Percentiles rank a stretch among this genome's conserved stretches.
Conservation (phyloP, 2,888 invertebrate species). For the Apocheima hispidaria region DNA sequence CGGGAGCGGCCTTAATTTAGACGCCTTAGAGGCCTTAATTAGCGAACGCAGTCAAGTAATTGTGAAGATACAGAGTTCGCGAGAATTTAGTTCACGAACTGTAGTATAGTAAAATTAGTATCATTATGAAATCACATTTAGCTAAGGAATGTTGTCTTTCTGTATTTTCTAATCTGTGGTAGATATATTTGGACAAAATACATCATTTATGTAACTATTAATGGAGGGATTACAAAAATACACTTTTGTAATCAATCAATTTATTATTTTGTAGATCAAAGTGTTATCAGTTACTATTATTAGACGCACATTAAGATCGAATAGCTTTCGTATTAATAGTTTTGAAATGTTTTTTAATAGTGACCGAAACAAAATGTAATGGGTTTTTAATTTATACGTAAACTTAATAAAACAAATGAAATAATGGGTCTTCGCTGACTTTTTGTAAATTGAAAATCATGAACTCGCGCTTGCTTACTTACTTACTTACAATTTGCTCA, state of each 20-base stretch:
- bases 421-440: too few relatives aligned
- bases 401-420: neutral
- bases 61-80: too few relatives aligned
- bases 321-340: neutral
- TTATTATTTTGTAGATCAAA: conserved; percentile 10
- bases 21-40: too few relatives aligned
- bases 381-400: too few relatives aligned
- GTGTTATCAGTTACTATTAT: conserved; percentile 5
- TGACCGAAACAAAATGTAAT: too few relatives aligned
- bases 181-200: conserved; percentile 8
- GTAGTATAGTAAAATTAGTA: too few relatives aligned
- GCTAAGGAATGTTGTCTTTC: neutral
- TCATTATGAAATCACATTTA: neutral
- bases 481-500: too few relatives aligned
- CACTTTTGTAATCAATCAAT: neutral
- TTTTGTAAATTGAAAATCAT: neutral
- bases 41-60: too few relatives aligned
- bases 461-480: too few relatives aligned
- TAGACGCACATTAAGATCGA: conserved; percentile 3
- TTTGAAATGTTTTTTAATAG: too few relatives aligned
- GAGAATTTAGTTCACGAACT: too few relatives aligned
- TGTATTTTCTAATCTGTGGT: neutral
- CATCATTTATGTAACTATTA: conserved; percentile 13
- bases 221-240: conserved; percentile 7
- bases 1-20: too few relatives aligned